Conservation (phyloP, 2,113 vertebrate species). For the Limnothrissa miodon region DNA sequence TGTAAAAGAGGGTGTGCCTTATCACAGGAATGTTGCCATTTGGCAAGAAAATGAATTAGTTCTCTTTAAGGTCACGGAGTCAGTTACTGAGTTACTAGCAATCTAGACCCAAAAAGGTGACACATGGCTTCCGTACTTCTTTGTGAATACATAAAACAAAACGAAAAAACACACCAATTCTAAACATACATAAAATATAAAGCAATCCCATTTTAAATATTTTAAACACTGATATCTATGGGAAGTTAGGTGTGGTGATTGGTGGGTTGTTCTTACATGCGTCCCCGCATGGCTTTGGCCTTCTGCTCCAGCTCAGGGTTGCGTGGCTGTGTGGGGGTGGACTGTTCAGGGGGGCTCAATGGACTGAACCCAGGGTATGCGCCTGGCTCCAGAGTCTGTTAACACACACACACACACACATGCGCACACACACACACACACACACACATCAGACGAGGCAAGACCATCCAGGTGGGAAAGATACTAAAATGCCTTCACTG, state of each 20-base stretch:
- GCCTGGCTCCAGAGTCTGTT: constrained; percentile 86
- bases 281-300: constrained; percentile 93
- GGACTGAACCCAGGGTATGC: constrained; percentile 78
- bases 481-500: no score
- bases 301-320: constrained; percentile 92
- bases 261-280: constrained; percentile 80
- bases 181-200: no score
- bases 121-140: neutral
- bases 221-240: neutral
- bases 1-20: neutral
- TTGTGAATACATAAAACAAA: neutral
- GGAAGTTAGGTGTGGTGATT: neutral
- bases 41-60: neutral
- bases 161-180: no score
- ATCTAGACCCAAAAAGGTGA: neutral
- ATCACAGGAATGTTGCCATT: neutral
- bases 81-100: neutral
- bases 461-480: neutral
- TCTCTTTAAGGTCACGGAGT: neutral
- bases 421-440: neutral
- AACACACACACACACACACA: neutral
- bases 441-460: neutral
- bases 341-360: constrained; percentile 72
- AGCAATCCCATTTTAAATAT: no score
- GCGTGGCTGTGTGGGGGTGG: constrained; percentile 72